These are phyloP conservation scores for Thalassophryne amazonica DNA, from an alignment of 2,797 vertebrate genomes.

Conservation along the genomic window DNA sequence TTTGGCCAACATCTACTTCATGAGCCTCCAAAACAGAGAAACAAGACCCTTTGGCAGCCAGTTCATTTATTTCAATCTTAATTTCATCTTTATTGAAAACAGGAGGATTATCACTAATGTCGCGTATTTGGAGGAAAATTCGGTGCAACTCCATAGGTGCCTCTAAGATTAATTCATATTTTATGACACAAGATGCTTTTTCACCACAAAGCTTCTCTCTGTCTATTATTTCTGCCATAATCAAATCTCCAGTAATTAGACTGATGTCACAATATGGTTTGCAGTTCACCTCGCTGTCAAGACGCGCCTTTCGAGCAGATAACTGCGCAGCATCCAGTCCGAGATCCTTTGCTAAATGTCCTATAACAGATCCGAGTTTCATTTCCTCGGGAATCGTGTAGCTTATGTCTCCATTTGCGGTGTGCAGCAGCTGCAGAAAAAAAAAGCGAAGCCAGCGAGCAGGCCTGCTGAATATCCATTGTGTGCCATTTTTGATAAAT, in stretches of 20 bases:
- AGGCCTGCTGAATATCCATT: background rate
- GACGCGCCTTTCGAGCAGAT: conserved; percentile 40
- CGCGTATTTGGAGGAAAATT: conserved; percentile 60
- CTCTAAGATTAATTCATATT: conserved; percentile 67
- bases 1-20: conserved; percentile 36
- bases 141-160: conserved; percentile 51
- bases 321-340: conserved; percentile 26
- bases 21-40: conserved; percentile 34
- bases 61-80: conserved; percentile 54
- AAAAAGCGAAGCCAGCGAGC: background rate
- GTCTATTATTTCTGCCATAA: conserved; percentile 31
- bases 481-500: background rate
- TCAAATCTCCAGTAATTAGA: conserved; percentile 19
- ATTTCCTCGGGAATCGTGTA: conserved; percentile 54
- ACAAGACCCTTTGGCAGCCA: conserved; percentile 12
- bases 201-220: conserved; percentile 44
- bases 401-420: conserved; percentile 29
- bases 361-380: conserved; percentile 44
- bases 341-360: conserved; percentile 53
- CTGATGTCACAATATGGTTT: conserved; percentile 32
- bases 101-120: conserved; percentile 77
- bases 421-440: background rate
- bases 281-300: conserved; percentile 23
- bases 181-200: conserved; percentile 46
- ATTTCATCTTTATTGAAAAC: conserved; percentile 52